A percentile compares a stretch with the other conserved stretches of the same genome.
These are phyloP conservation scores for Bubo blakistoni DNA, from an alignment of 2,113 vertebrate genomes.

Conservation along the genomic window DNA sequence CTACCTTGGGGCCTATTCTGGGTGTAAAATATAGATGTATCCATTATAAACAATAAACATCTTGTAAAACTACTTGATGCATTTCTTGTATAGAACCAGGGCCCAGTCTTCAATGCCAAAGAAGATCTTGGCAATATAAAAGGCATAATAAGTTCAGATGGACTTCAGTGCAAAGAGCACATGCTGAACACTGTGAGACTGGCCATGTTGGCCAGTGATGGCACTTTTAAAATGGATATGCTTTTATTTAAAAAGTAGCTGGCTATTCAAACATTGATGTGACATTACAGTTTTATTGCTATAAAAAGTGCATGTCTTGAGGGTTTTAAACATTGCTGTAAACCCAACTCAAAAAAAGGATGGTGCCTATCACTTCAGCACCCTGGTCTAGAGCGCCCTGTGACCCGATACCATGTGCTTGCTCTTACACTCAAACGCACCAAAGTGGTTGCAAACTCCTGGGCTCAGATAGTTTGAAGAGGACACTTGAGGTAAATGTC, in stretches of 20 bases:
- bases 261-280: not conserved
- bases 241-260: not conserved
- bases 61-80: not conserved
- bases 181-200: not conserved
- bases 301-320: not conserved
- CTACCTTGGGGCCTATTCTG: not conserved
- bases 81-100: not conserved
- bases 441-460: not conserved
- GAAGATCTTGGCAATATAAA: not conserved
- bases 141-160: not conserved
- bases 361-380: not conserved
- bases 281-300: not conserved
- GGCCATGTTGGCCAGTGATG: not conserved
- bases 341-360: not conserved
- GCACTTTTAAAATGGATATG: not conserved
- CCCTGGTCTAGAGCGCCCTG: not conserved
- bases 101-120: not conserved
- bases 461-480: not conserved
- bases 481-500: not conserved
- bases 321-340: not conserved
- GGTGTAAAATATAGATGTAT: not conserved
- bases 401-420: not conserved
- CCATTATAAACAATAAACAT: not conserved
- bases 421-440: rapidly evolving
- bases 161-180: not conserved